Percentiles rank a stretch among this genome's conserved stretches.
phyloP scores from a whole-genome alignment of 2,888 invertebrate species.

The Slavum lentiscoides region DNA sequence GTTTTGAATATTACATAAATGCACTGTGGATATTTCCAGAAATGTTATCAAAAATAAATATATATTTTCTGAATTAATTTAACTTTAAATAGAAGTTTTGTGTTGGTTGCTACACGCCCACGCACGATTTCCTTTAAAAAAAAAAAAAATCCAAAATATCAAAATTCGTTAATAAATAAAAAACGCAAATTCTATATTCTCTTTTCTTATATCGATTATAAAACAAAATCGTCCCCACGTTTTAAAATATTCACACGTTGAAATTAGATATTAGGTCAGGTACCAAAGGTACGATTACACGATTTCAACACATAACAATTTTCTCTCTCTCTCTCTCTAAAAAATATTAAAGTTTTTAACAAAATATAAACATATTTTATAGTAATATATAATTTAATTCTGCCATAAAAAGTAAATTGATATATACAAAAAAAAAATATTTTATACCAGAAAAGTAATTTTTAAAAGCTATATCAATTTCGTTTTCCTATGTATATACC shows the following conservation, averaged over 20 bases:
- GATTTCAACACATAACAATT: slow-evolving; percentile 8
- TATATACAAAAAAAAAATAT: neutral
- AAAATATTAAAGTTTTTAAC: slow-evolving; percentile 32
- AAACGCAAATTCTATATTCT: neutral
- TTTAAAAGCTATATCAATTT: slow-evolving; percentile 37
- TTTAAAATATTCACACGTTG: neutral
- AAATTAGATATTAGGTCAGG: neutral
- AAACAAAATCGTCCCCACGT: neutral
- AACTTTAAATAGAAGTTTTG: no score
- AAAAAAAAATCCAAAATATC: no score
- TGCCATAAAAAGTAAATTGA: slow-evolving; percentile 35
- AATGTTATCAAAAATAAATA: no score
- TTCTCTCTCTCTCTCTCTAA: neutral
- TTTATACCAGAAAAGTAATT: slow-evolving; percentile 20
- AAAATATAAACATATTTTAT: slow-evolving; percentile 28
- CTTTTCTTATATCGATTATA: neutral
- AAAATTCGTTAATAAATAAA: no score
- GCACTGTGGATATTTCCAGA: no score
- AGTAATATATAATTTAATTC: slow-evolving; percentile 27
- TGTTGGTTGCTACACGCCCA: no score
- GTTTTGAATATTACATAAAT: no score
- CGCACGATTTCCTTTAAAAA: no score
- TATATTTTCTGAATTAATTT: no score
- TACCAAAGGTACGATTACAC: neutral
- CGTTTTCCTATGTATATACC: neutral